Evolutionary conservation across 2,797 vertebrate species (phyloP), one percentile per base, ranked within the genome.

Genomic region (Decapterus maruadsi): DNA sequence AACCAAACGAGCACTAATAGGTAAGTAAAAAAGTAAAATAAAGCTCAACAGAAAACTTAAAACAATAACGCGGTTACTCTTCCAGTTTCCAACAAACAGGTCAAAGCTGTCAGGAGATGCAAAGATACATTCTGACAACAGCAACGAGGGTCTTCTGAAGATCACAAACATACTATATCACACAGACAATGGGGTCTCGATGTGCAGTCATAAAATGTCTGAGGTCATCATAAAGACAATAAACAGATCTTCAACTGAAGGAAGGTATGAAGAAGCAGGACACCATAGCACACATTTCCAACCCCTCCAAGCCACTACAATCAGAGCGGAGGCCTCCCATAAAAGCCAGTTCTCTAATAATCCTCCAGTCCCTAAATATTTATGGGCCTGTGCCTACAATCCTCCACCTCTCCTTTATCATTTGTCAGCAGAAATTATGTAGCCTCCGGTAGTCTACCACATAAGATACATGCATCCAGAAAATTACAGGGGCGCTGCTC

Each of bases 371-470:
- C 82, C 93, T 90, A 90, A 92, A 93, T 90, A 92, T 94, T 90
- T 90, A 93, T 93, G 81, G 75, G 53, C 71, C 68, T 48, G 48
- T 19, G 60, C 73, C 76, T 56, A 77, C 80, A 83, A 77, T 73
- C 70, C 71, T 54, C 65, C 58, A 77, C 62, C 82, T 74, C 79
- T 73, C 45, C 56, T 85, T 87, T 92, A 86, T 87, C 86, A 87
- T 90, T 85, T 86, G 88, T 90, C 92, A 90, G 86, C 88, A 90
- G 77, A 87, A 88, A 88, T 69, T 29, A 91, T 90, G 81, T 84
- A 82, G 75, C 80, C 78, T 68, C 56, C 51, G 67, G 73, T 84
- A 68, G 76, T 70, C 64, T 17, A 73, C 64, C 53, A 66, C 60
- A 58, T 62, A 40, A 72, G 79, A 90, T 80, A 77, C 69, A 69